A percentile compares a stretch with the other conserved stretches of the same genome.
Evolutionary conservation across 2,888 invertebrate species (phyloP).

Genomic region (Nephrotoma appendiculata): DNA sequence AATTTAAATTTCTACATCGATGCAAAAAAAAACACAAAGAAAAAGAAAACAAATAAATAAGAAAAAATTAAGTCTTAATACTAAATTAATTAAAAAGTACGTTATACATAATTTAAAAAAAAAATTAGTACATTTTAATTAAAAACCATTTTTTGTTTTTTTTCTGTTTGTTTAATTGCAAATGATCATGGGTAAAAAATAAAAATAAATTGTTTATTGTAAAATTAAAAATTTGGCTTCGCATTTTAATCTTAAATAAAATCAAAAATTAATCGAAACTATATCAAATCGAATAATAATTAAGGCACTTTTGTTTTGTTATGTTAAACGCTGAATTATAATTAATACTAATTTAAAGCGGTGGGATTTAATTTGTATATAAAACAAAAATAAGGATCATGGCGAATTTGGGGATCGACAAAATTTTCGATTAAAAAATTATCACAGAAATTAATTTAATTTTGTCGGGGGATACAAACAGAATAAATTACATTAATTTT

Average conservation of each 20-base stretch:
- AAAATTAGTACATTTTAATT: background rate
- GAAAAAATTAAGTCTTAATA: background rate
- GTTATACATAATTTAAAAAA: background rate
- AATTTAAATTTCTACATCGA: background rate
- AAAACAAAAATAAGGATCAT: background rate
- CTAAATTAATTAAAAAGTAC: background rate
- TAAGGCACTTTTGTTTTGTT: background rate
- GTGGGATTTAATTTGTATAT: background rate
- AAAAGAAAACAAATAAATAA: background rate
- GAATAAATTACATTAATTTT: background rate
- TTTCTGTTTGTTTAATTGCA: background rate
- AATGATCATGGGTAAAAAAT: background rate
- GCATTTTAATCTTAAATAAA: background rate
- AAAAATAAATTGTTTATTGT: background rate
- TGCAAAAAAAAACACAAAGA: background rate
- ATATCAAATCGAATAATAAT: background rate
- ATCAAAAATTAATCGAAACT: background rate
- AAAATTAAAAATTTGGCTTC: background rate
- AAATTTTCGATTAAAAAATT: background rate
- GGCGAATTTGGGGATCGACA: background rate
- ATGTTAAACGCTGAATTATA: background rate
- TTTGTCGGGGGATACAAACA: background rate
- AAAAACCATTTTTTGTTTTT: background rate
- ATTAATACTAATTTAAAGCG: background rate
- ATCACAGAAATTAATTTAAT: background rate